Base-by-base conservation (phyloP, 2,888 invertebrate species). In the Carcina quercana region DNA sequence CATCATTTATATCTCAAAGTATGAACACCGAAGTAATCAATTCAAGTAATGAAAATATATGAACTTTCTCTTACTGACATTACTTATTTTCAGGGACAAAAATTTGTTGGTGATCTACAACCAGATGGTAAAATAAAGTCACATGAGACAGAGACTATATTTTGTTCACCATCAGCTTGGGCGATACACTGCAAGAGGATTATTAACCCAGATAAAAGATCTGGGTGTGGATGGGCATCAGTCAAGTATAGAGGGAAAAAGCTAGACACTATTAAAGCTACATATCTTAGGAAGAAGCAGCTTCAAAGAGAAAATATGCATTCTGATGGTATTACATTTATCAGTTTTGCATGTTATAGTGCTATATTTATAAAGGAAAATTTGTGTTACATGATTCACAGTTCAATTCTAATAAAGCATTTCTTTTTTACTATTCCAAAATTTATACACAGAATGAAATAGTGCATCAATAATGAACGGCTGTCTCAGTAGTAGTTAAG, bases 161-260 rank as follows among this genome's bases (percentile, higher is more conserved):
- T 95, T 66, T 89, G 92, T 40, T 94, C 95, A 1, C 96, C 96
- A 2, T 95, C 94, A 51, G 94, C 96, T 2, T 96, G 96, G 96
- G 96, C 95, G 0, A 93, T 94, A 65, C 93, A 95, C 59, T 96
- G 96, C 59, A 96, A 96, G 64, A 87, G 94, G 45, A 92, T 95
- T 35, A 93, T 96, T 30, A 95, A 96, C 71, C 95, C 96, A 0
- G 93, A 93, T 42, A 95, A 95, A 68, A 93, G 95, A 56, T 95
- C 95, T 21, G 95, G 95, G 1, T 96, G 95, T 78, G 96, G 96
- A 2, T 96, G 96, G 96, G 95, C 95, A 2, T 94, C 95, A 2
- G 95, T 95, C 19, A 91, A 93, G 57, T 96, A 95, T 57, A 91
- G 89, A 61, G 95, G 94, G 1, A 92, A 91, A 58, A 95, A 95